Evolutionary conservation across 1,140 invertebrate genomes (phyloP), one percentile per base, ranked within the genome.

Genomic region (Neoseiulus cucumeris): DNA sequence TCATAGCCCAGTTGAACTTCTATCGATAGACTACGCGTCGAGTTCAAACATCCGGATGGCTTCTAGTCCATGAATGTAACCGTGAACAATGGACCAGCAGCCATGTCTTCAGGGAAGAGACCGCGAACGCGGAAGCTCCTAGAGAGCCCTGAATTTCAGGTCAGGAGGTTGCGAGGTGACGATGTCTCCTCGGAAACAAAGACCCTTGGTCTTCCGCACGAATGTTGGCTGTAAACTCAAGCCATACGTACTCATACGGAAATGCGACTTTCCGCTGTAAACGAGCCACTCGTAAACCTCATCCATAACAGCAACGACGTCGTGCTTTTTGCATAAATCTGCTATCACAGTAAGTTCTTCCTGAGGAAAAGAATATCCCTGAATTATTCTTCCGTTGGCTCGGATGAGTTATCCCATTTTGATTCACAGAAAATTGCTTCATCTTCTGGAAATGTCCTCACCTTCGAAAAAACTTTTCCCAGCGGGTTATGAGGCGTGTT

Each of bases 271-370:
- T 0, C 85, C 85, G 72, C 87, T 82, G 73, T 89, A 98, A 20
- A 91, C 85, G 70, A 98, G 82, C 89, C 91, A 97, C 76, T 99
- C 94, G 70, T 98, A 99, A 1, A 99, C 95, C 77, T 98, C 95
- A 78, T 98, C 94, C 7, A 89, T 85, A 22, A 98, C 78, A 66
- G 90, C 91, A 6, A 98, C 76, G 6, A 87, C 84, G 75, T 98
- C 85, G 81, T 90, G 85, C 74, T 97, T 92, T 71, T 87, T 89
- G 72, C 91, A 95, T 44, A 98, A 77, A 73, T 78, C 75, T 0
- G 87, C 91, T 70, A 98, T 89, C 64, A 84, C 76, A 69, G 86
- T 78, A 65, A 84, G 70, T 69, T 83, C 82, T 22, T 76, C 69
- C 67, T 4, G 70, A 73, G 68, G 79, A 82, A 18, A 6, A 47